Percentiles rank a stretch among this genome's conserved stretches.
phyloP scores from a whole-genome alignment of 1,140 invertebrate genomes.

The Eriosoma lanigerum region DNA sequence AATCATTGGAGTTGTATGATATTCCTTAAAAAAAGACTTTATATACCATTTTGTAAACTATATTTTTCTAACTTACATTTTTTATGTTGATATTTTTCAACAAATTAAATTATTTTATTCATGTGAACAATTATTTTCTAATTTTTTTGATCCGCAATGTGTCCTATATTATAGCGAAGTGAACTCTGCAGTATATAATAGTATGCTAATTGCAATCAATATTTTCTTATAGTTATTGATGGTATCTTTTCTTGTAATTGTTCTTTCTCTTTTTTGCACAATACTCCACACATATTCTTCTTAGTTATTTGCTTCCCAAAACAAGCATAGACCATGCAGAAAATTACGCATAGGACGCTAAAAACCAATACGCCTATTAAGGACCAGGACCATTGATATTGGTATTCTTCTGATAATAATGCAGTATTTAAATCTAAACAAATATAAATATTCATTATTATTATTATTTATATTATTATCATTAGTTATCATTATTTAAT shows the following conservation, averaged over 20 bases:
- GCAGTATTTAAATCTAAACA: no score
- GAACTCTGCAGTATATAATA: background rate
- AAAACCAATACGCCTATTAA: background rate
- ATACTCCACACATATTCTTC: background rate
- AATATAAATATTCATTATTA: no score
- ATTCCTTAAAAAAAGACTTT: constrained; percentile 48
- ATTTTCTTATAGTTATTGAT: background rate
- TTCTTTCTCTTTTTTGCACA: background rate
- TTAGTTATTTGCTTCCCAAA: background rate
- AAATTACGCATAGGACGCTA: background rate
- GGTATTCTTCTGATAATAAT: no score
- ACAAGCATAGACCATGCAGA: background rate
- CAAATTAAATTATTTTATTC: constrained; percentile 37
- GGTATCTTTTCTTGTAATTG: background rate
- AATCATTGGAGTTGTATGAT: constrained; percentile 41
- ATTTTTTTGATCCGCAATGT: background rate
- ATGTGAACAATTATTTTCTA: background rate
- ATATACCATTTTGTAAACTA: constrained; percentile 50
- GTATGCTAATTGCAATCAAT: background rate
- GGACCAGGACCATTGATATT: no score
- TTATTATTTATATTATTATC: no score
- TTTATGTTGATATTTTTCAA: constrained; percentile 35
- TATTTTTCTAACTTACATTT: constrained; percentile 47
- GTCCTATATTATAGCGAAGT: no score
- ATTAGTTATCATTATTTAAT: no score